phyloP scores from a whole-genome alignment of 2,113 vertebrate genomes.

The Neomonachus schauinslandi region DNA sequence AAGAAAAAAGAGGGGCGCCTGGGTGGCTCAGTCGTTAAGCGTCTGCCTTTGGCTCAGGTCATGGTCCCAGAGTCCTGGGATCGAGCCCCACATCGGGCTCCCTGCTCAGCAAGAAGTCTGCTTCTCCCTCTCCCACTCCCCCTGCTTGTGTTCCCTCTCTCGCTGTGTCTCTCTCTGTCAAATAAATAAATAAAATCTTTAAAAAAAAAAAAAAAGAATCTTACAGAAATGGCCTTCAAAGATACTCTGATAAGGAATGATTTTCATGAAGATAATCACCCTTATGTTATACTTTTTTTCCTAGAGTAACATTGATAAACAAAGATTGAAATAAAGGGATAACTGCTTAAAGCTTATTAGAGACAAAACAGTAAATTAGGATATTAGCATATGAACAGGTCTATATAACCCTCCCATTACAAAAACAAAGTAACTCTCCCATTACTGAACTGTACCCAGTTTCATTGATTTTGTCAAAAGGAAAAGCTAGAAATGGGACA shows the following conservation, averaged over 20 bases:
- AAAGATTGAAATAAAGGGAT: neutral
- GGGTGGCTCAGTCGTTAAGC: too few species aligned
- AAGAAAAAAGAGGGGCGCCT: neutral
- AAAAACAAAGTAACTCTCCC: neutral
- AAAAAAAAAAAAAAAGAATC: neutral
- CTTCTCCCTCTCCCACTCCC: too few species aligned
- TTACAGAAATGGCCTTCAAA: neutral
- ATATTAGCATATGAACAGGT: neutral
- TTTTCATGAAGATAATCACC: neutral
- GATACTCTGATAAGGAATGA: neutral
- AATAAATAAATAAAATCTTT: too few species aligned
- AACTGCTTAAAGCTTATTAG: neutral
- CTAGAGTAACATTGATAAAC: neutral
- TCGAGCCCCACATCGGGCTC: too few species aligned
- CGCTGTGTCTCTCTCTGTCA: too few species aligned
- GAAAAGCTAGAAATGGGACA: neutral
- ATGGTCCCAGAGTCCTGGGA: too few species aligned
- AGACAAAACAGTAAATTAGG: neutral
- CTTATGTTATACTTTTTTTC: neutral
- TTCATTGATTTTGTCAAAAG: neutral
- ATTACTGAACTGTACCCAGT: neutral
- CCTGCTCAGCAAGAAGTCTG: too few species aligned
- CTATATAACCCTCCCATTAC: neutral
- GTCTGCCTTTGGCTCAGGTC: too few species aligned
- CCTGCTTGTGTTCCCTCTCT: too few species aligned